Evolutionary conservation across 2,797 vertebrate species (phyloP).

Genomic region (Pseudochirops corinnae): DNA sequence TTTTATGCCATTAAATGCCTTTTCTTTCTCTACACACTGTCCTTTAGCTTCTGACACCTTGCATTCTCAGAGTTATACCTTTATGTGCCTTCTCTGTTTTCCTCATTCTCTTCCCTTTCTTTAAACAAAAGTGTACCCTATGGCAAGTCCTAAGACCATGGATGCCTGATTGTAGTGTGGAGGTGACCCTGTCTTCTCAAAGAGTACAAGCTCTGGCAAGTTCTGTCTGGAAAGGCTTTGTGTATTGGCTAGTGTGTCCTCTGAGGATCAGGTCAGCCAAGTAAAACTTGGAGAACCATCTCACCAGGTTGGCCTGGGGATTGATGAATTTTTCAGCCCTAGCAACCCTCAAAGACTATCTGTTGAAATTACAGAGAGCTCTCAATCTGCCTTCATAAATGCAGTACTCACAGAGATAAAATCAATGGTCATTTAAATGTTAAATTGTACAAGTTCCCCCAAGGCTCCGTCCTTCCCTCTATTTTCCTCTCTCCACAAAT

Average conservation of each 20-base stretch:
- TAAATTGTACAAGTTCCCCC: background rate
- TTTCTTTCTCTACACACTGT: background rate
- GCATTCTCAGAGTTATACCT: background rate
- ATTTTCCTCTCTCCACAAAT: background rate
- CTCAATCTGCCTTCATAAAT: background rate
- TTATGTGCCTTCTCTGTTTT: background rate
- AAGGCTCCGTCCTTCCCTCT: background rate
- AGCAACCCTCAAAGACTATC: background rate
- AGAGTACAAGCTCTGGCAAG: background rate
- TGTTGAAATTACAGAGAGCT: background rate
- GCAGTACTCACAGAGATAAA: background rate
- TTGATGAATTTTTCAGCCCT: background rate
- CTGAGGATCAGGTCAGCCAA: background rate
- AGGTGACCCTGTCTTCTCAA: background rate
- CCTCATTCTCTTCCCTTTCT: background rate
- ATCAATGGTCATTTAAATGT: background rate
- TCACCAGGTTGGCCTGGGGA: background rate
- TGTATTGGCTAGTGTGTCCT: background rate
- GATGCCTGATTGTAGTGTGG: background rate
- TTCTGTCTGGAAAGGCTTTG: background rate
- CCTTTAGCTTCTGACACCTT: background rate
- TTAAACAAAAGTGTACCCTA: background rate
- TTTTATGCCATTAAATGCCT: background rate
- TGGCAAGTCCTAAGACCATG: background rate
- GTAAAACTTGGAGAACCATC: background rate